Conservation (phyloP, 2,113 vertebrate genomes). For the Brevimyrus niger region DNA sequence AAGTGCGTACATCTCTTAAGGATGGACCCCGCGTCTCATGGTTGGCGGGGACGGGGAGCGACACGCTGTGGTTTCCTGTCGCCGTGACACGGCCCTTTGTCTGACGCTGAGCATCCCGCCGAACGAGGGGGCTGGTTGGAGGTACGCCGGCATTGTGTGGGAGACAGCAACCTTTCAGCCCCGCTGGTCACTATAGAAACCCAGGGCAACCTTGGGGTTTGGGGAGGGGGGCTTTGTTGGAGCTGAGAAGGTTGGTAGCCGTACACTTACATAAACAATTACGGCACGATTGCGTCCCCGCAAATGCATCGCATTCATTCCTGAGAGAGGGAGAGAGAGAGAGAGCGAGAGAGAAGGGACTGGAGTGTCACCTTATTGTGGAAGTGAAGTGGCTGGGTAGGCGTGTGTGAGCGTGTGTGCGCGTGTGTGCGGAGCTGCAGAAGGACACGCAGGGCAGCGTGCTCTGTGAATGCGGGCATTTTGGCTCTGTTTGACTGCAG, state of each 20-base stretch:
- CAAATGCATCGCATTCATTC: slow-evolving; percentile 16
- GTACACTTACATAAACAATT: slow-evolving; percentile 19
- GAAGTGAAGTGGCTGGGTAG: slow-evolving; percentile 9
- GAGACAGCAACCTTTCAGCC: slow-evolving; percentile 23
- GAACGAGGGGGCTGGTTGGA: slow-evolving; percentile 14
- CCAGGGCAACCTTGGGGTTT: not conserved
- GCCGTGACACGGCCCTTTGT: slow-evolving; percentile 39
- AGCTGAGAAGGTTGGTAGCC: slow-evolving; percentile 16
- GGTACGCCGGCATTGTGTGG: slow-evolving; percentile 13
- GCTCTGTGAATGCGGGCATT: not conserved
- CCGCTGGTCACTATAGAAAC: slow-evolving; percentile 25
- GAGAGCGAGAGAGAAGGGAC: not conserved
- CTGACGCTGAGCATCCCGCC: slow-evolving; percentile 20
- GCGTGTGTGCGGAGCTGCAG: slow-evolving; percentile 3
- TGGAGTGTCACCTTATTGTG: slow-evolving; percentile 13
- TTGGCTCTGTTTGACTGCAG: not conserved
- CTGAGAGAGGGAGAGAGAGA: slow-evolving; percentile 6
- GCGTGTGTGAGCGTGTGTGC: not conserved
- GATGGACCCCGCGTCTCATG: slow-evolving; percentile 43
- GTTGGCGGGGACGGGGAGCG: slow-evolving; percentile 44
- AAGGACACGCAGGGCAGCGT: not conserved
- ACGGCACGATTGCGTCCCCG: slow-evolving; percentile 1
- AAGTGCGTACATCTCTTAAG: slow-evolving; percentile 30
- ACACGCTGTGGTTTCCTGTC: slow-evolving; percentile 45
- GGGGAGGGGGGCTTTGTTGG: slow-evolving; percentile 6